Evolutionary conservation across 2,888 invertebrate genomes (phyloP).

Genomic region (Eristalinus aeneus): DNA sequence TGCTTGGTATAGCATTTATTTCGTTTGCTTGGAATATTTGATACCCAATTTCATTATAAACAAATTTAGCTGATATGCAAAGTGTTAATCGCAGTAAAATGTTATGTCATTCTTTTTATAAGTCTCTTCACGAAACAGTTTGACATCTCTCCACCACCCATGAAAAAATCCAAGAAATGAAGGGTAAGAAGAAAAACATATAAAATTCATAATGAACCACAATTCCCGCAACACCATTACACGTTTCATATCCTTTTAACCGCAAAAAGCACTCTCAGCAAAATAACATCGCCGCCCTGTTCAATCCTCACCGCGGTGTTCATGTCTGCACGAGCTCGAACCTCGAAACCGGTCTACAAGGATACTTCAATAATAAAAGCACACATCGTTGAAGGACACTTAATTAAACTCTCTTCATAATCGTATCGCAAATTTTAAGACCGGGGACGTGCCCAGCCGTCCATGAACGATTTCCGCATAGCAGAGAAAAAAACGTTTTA

Average conservation of each 20-base stretch:
- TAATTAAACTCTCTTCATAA: slow-evolving; percentile 47
- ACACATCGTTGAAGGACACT: slow-evolving; percentile 18
- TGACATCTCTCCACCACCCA: neutral
- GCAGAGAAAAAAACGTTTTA: neutral
- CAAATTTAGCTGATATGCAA: too few species aligned
- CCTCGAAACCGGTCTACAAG: slow-evolving; percentile 2
- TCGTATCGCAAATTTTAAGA: slow-evolving; percentile 3
- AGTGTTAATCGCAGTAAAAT: too few species aligned
- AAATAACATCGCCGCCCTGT: neutral
- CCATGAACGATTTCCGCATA: neutral
- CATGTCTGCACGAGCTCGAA: slow-evolving; percentile 24
- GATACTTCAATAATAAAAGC: slow-evolving; percentile 19
- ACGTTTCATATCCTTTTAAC: slow-evolving; percentile 8
- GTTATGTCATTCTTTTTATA: neutral
- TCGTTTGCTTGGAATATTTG: too few species aligned
- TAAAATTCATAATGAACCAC: neutral
- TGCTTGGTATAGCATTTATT: too few species aligned
- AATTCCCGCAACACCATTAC: neutral
- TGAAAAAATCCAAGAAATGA: neutral
- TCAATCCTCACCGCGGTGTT: neutral
- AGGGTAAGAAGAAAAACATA: neutral
- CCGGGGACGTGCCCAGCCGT: slow-evolving; percentile 2
- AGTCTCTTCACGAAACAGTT: neutral
- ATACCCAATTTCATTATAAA: too few species aligned
- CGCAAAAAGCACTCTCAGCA: neutral